These are phyloP conservation scores for Marronus borbonicus DNA, from an alignment of 2,888 invertebrate species.

Conservation along the genomic window DNA sequence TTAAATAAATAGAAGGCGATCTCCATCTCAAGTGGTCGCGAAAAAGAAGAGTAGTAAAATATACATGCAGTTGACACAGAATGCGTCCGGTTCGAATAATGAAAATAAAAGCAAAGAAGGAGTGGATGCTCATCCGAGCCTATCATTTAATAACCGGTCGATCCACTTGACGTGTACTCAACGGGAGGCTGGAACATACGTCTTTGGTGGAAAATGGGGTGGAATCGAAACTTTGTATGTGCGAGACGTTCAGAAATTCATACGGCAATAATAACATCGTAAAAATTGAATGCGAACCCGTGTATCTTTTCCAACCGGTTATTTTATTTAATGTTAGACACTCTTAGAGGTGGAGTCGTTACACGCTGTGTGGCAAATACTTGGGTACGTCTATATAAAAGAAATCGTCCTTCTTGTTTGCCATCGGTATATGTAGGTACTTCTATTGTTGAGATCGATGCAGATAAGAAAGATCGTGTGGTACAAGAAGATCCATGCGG, in stretches of 20 bases:
- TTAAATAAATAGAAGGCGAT: background rate
- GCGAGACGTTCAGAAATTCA: slow-evolving; percentile 33
- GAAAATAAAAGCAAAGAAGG: slow-evolving; percentile 21
- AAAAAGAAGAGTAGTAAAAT: background rate
- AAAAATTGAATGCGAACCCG: slow-evolving; percentile 58
- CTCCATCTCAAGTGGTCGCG: slow-evolving; percentile 8
- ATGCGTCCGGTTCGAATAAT: slow-evolving; percentile 2
- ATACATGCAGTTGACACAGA: slow-evolving; percentile 3
- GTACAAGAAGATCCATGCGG: background rate
- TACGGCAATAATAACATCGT: slow-evolving; percentile 57
- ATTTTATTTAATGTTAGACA: slow-evolving; percentile 49
- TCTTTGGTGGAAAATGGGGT: slow-evolving; percentile 54
- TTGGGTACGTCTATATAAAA: background rate
- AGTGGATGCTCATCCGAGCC: slow-evolving; percentile 45
- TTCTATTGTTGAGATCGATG: background rate
- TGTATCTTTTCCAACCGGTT: slow-evolving; percentile 58
- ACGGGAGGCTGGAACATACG: slow-evolving; percentile 31
- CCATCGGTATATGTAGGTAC: background rate
- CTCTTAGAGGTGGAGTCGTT: slow-evolving; percentile 38
- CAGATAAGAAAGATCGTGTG: background rate
- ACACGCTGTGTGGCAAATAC: slow-evolving; percentile 1
- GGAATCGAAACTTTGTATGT: slow-evolving; percentile 49
- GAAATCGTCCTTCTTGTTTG: background rate
- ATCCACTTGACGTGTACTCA: slow-evolving; percentile 56
- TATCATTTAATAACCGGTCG: slow-evolving; percentile 53